phyloP scores from a whole-genome alignment of 2,888 invertebrate genomes.

The Baccha elongata region DNA sequence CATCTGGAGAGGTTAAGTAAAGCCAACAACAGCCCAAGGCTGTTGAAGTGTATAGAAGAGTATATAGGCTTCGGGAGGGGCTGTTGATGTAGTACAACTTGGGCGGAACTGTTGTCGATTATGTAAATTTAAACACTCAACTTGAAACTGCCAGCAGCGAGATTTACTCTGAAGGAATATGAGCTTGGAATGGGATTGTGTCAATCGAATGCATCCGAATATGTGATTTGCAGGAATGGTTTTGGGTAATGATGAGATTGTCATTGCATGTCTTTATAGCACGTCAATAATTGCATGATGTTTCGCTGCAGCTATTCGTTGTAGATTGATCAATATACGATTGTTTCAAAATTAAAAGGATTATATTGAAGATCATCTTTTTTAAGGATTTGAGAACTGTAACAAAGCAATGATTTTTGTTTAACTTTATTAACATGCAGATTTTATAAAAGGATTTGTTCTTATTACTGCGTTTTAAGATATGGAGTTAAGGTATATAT shows the following conservation, averaged over 20 bases:
- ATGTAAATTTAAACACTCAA: constrained; percentile 72
- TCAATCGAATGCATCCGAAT: constrained; percentile 46
- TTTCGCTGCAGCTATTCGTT: constrained; percentile 35
- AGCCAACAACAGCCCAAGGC: constrained; percentile 70
- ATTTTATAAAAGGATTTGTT: too few species aligned
- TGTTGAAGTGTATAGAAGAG: too few species aligned
- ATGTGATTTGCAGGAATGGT: constrained; percentile 32
- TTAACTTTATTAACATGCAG: too few species aligned
- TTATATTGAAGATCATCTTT: too few species aligned
- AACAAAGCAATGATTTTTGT: too few species aligned
- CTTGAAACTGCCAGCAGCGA: constrained; percentile 34
- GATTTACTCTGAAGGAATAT: constrained; percentile 40
- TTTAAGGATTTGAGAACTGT: too few species aligned
- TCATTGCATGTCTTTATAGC: constrained; percentile 34
- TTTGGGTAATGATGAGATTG: constrained; percentile 48
- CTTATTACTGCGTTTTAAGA: too few species aligned
- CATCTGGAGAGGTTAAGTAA: constrained; percentile 73
- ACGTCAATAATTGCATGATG: neutral
- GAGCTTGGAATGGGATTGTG: constrained; percentile 45
- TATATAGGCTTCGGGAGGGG: constrained; percentile 16
- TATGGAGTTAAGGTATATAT: too few species aligned
- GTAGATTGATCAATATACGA: too few species aligned
- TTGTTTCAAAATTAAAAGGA: too few species aligned
- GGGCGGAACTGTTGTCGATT: constrained; percentile 71
- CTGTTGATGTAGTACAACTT: constrained; percentile 20